Base-by-base conservation (phyloP, 2,797 vertebrate genomes). In the Buphagus erythrorhynchus region DNA sequence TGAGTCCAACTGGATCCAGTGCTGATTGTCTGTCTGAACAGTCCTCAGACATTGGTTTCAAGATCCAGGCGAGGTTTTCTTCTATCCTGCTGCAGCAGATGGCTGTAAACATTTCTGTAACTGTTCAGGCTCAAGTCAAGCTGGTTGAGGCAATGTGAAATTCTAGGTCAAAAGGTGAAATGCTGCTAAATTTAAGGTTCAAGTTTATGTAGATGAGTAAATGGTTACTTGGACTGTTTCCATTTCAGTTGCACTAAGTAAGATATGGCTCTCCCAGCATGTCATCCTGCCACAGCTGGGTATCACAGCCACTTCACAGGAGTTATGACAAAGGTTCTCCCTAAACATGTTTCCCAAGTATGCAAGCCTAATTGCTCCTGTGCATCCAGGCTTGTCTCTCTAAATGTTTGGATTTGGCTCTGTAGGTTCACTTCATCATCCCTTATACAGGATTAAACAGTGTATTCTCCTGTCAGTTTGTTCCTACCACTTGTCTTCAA, bases 141-240 rank as follows among this genome's bases (percentile, higher is more conserved):
- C 68, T 83, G 57, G 57, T 80, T 94, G 79, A 89, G 36, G 81
- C 42, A 93, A 89, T 65, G 49, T 77, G 68, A 95, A 96, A 91
- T 94, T 94, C 49, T 69, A 87, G 78, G 84, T 96, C 84, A 91
- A 89, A 89, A 94, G 93, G 86, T 74, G 71, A 92, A 83, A 96
- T 35, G 59, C 65, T 92, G 88, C 86, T 94, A 91, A 87, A 93
- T 92, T 92, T 95, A 94, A 92, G 83, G 78, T 89, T 92, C 25
- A 67, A 36, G 77, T 92, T 92, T 91, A 92, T 57, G 80, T 62
- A 76, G 35, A 55, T 35, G 42, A 88, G 21, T 88, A 91, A 93
- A 95, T 74, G 71, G 42, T 92, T 93, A 87, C 54, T 94, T 87
- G 93, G 90, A 91, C 54, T 6, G 3, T 66, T 94, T 93, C 93